Percentiles rank a stretch among this genome's conserved stretches.
phyloP scores from a whole-genome alignment of 2,113 vertebrate species.

The Nymphicus hollandicus region DNA sequence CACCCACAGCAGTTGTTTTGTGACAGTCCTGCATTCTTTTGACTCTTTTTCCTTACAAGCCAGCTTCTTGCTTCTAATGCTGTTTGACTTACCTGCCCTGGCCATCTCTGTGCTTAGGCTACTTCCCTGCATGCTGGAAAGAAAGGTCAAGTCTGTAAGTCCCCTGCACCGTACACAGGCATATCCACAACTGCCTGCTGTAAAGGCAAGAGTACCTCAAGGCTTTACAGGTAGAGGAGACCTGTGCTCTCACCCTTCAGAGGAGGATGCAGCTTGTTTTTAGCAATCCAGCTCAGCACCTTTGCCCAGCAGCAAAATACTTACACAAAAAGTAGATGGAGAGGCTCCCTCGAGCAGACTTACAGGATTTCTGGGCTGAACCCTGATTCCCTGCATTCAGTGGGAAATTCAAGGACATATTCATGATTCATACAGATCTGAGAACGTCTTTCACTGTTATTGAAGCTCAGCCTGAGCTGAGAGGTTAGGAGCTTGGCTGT shows the following conservation, averaged over 20 bases:
- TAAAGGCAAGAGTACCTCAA: background rate
- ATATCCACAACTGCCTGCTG: fast-evolving
- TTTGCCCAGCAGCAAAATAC: background rate
- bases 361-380: background rate
- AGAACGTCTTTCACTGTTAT: background rate
- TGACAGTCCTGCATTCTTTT: background rate
- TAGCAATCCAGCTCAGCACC: background rate
- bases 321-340: background rate
- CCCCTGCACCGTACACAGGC: fast-evolving
- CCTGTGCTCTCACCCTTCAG: background rate
- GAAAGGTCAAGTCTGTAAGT: conserved; percentile 4
- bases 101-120: background rate
- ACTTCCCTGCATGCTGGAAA: background rate
- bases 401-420: background rate
- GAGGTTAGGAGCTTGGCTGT: background rate
- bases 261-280: background rate
- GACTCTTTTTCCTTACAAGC: background rate
- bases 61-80: background rate
- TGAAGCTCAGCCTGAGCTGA: background rate
- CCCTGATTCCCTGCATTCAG: background rate
- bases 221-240: background rate
- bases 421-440: background rate
- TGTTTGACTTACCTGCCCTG: background rate
- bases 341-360: background rate
- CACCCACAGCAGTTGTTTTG: background rate